Base-by-base conservation (phyloP, 2,888 invertebrate genomes). In the Polydrusus pterygomalis region DNA sequence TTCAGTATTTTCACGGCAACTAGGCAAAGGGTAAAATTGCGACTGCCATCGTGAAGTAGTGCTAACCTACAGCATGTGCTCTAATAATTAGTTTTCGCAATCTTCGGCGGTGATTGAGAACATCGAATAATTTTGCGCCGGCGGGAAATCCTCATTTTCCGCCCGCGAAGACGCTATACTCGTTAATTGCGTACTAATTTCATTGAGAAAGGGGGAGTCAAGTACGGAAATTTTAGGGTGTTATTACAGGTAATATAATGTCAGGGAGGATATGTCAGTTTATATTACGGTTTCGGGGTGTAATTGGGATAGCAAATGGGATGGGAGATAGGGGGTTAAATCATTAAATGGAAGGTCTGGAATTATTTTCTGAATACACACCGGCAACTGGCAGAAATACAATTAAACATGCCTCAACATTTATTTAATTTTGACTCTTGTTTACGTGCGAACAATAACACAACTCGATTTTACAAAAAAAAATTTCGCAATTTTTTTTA, bases 141-240 rank as follows among this genome's bases (percentile, higher is more conserved):
- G n/a, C 13, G 34, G 58, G 56, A 56, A 63, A 63, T 45, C 30
- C 17, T 13, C 2, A 10, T 13, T 15, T 34, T 30, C 56, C 10
- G 7, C 34, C 58, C 30, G 56, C 6, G 34, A 8, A 60, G 58
- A 18, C 38, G 58, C 58, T 17, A 60, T 40, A 60, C 15, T 10
- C 58, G 17, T 38, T 60, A 60, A 60, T 60, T 60, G 38, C 58
- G 15, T 60, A 60, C 38, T 60, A 60, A 60, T 60, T 60, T 60
- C 38, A 60, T 60, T 60, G 58, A 38, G 34, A 54, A 34, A 2
- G 15, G 18, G 20, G 56, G 30, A 5, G 15, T 18, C 1, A 38
- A 38, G 9, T 10, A 8, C 5, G 18, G 11, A 38, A 40, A n/a
- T 60, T 25, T 8, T 54, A 13, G 40, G 18, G 34, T 11, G 38